Conservation (phyloP, 2,113 vertebrate species). For the Cheilinus undulatus region DNA sequence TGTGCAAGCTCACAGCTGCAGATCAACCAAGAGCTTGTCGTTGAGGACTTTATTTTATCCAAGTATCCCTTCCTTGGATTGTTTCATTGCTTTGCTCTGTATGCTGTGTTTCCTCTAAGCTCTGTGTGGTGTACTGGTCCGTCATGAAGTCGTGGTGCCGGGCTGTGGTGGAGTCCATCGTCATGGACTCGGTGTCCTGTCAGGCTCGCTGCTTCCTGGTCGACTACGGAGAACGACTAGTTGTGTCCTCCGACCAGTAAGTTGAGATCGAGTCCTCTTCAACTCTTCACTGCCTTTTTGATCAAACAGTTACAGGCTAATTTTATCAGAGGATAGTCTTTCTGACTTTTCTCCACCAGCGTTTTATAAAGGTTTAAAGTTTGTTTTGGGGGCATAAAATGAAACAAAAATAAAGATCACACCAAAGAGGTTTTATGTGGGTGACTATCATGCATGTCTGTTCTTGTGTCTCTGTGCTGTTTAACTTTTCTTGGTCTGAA, state of each 20-base stretch:
- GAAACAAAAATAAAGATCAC: not conserved
- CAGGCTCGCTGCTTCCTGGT: conserved; percentile 75
- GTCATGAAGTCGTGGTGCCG: conserved; percentile 78
- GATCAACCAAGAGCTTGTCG: too few relatives aligned
- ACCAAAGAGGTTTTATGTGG: not conserved
- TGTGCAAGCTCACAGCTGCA: too few relatives aligned
- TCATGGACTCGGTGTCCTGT: conserved; percentile 31
- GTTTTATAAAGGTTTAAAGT: too few relatives aligned
- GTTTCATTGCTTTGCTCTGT: too few relatives aligned
- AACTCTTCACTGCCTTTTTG: not conserved
- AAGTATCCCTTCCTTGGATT: too few relatives aligned
- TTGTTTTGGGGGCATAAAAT: too few relatives aligned
- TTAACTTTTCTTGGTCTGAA: conserved; percentile 11
- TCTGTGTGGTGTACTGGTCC: conserved; percentile 79
- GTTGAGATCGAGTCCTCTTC: conserved; percentile 11
- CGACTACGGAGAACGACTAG: conserved; percentile 76
- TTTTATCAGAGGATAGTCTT: too few relatives aligned
- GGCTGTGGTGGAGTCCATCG: conserved; percentile 74
- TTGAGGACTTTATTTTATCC: too few relatives aligned
- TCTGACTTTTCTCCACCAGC: too few relatives aligned
- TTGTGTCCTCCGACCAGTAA: conserved; percentile 73
- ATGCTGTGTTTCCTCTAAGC: conserved; percentile 48
- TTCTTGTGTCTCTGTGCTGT: not conserved
- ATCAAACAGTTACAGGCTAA: too few relatives aligned
- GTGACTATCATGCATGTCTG: not conserved